These are phyloP conservation scores for Psittacula cyanocephala DNA, from an alignment of 2,113 vertebrate species.

Conservation along the genomic window DNA sequence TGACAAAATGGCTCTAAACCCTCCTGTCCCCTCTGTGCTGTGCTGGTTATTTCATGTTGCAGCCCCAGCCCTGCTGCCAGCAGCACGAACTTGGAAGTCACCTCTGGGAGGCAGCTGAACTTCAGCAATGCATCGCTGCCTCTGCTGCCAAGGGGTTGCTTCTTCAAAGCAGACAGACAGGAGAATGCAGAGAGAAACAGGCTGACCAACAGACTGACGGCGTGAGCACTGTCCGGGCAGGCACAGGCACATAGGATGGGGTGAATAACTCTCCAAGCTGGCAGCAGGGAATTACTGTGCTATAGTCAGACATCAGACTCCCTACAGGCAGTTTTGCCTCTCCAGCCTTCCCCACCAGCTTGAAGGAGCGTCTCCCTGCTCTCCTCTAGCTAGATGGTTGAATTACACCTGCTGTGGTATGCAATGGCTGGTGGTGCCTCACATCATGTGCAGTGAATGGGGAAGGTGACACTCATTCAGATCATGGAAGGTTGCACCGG, in stretches of 20 bases:
- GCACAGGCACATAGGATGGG: not conserved
- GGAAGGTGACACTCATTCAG: not conserved
- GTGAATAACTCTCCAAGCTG: not conserved
- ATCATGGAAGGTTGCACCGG: accelerated
- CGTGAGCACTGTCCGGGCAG: accelerated
- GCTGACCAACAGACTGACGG: not conserved
- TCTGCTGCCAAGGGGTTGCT: not conserved
- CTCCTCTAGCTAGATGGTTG: not conserved
- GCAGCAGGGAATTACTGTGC: not conserved
- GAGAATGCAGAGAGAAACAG: not conserved
- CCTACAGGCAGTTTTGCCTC: not conserved
- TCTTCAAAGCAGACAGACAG: not conserved
- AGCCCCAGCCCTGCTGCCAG: not conserved
- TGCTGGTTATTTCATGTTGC: accelerated
- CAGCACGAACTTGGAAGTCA: not conserved
- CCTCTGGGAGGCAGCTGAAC: constrained; percentile 60
- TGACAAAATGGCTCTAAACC: not conserved
- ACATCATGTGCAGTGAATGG: accelerated
- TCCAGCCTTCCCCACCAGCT: not conserved
- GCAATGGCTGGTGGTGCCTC: accelerated
- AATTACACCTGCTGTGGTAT: not conserved
- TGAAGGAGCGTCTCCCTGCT: accelerated
- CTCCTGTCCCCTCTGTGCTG: not conserved
- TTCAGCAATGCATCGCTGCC: not conserved
- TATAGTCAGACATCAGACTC: not conserved